Percentiles rank a stretch among this genome's conserved stretches.
Conservation (phyloP, 92 coral and sea anemone genomes). For the Micromussa lordhowensis region DNA sequence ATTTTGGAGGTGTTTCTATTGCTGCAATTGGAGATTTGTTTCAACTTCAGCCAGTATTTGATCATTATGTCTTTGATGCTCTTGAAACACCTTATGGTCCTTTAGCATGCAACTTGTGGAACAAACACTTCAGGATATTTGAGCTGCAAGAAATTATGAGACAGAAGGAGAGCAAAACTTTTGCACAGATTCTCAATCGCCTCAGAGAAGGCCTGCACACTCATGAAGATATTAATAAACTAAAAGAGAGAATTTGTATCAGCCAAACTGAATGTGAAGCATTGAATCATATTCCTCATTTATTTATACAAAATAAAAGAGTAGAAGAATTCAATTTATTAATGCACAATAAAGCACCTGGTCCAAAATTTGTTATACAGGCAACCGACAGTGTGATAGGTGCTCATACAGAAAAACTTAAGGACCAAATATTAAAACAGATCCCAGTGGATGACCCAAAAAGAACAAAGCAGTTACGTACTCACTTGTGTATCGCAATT, state of each 20-base stretch:
- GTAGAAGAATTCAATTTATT: constrained; percentile 42
- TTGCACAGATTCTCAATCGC: constrained; percentile 11
- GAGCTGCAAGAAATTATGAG: no score
- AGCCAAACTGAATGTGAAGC: neutral
- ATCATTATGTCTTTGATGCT: constrained; percentile 5
- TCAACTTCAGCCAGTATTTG: constrained; percentile 23
- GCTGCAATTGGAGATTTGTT: constrained; percentile 14
- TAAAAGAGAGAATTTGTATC: constrained; percentile 23
- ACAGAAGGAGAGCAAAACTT: constrained; percentile 40
- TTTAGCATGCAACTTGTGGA: constrained; percentile 18
- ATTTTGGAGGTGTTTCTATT: constrained; percentile 17
- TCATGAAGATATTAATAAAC: constrained; percentile 24
- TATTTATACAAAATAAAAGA: constrained; percentile 41
- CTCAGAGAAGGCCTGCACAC: constrained; percentile 56
- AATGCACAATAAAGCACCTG: constrained; percentile 45
- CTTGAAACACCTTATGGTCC: constrained; percentile 18
- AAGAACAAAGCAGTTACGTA: constrained; percentile 14
- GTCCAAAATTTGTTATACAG: constrained; percentile 31
- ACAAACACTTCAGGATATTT: no score
- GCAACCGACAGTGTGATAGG: constrained; percentile 49
- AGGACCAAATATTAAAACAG: constrained; percentile 2
- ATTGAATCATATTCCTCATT: constrained; percentile 27
- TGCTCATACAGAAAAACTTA: constrained; percentile 31
- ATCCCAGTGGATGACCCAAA: constrained; percentile 11
- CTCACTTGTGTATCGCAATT: neutral